Evolutionary conservation across 1,140 invertebrate species (phyloP).

Genomic region (Vanessa tameamea): DNA sequence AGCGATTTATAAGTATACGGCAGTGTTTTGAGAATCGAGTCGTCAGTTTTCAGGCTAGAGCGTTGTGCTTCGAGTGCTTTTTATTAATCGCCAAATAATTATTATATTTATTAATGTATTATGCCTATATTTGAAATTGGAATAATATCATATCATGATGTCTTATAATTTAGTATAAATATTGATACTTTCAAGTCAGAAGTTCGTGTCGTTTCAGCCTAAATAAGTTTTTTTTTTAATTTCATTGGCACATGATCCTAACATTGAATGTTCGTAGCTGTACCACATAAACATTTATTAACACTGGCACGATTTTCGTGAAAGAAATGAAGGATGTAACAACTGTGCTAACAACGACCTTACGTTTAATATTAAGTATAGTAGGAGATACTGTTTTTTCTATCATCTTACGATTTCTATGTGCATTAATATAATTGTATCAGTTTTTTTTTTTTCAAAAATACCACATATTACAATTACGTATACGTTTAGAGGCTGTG

Average conservation of each 20-base stretch:
- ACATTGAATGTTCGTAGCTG: slow-evolving; percentile 14
- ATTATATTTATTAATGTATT: background rate
- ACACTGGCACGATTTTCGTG: slow-evolving; percentile 23
- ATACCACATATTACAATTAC: background rate
- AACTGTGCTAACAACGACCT: slow-evolving; percentile 12
- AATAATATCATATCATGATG: background rate
- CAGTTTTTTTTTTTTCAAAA: background rate
- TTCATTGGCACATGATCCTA: slow-evolving; percentile 30
- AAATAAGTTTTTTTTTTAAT: background rate
- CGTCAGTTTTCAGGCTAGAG: background rate
- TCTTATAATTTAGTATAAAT: slow-evolving; percentile 14
- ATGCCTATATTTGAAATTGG: slow-evolving; percentile 1
- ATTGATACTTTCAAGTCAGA: background rate
- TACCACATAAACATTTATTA: slow-evolving; percentile 24
- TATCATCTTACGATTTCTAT: slow-evolving; percentile 9
- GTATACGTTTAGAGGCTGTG: background rate
- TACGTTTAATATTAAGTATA: slow-evolving; percentile 10
- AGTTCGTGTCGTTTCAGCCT: background rate
- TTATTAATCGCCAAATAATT: background rate
- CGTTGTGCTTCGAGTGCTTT: background rate
- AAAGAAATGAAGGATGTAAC: slow-evolving; percentile 8
- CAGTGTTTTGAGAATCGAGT: slow-evolving; percentile 20
- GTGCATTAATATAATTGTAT: slow-evolving; percentile 10
- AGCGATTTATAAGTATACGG: slow-evolving; percentile 22
- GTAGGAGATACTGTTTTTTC: slow-evolving; percentile 1